Evolutionary conservation across 2,113 vertebrate species (phyloP).

Genomic region (Phalacrocorax aristotelis): DNA sequence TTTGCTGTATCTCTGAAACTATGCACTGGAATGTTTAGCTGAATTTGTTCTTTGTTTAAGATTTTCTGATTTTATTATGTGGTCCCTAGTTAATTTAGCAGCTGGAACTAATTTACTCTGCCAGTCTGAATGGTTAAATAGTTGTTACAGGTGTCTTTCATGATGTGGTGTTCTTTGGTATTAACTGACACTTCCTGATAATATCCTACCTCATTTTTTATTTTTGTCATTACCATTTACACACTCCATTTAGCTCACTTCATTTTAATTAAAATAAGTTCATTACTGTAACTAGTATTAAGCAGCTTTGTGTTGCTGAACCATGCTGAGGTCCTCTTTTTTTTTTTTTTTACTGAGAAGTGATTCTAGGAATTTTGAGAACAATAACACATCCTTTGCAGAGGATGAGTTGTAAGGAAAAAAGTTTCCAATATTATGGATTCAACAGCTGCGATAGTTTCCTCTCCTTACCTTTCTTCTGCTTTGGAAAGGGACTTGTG

Average conservation of each 20-base stretch:
- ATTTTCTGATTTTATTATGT: not conserved
- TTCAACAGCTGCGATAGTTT: not conserved
- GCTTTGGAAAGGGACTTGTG: not conserved
- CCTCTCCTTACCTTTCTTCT: not conserved
- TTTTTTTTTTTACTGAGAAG: not conserved
- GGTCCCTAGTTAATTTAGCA: not conserved
- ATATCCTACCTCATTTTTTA: slow-evolving; percentile 43
- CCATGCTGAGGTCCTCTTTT: not conserved
- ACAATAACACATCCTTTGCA: not conserved
- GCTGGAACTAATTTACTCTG: not conserved
- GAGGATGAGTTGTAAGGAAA: not conserved
- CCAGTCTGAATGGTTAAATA: not conserved
- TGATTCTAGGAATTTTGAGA: not conserved
- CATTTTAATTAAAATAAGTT: slow-evolving; percentile 11
- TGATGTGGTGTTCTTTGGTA: not conserved
- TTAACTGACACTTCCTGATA: slow-evolving; percentile 21
- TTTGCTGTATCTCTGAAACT: not conserved
- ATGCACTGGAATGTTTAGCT: slow-evolving; percentile 16
- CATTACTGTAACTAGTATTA: not conserved
- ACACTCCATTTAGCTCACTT: not conserved
- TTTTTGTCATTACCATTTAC: slow-evolving; percentile 1
- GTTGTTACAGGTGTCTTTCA: not conserved
- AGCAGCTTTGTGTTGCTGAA: slow-evolving; percentile 29
- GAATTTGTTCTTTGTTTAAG: not conserved
- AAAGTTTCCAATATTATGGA: not conserved